Evolutionary conservation across 2,888 invertebrate species (phyloP), one percentile per base, ranked within the genome.

Genomic region (Ernsta delagoae): DNA sequence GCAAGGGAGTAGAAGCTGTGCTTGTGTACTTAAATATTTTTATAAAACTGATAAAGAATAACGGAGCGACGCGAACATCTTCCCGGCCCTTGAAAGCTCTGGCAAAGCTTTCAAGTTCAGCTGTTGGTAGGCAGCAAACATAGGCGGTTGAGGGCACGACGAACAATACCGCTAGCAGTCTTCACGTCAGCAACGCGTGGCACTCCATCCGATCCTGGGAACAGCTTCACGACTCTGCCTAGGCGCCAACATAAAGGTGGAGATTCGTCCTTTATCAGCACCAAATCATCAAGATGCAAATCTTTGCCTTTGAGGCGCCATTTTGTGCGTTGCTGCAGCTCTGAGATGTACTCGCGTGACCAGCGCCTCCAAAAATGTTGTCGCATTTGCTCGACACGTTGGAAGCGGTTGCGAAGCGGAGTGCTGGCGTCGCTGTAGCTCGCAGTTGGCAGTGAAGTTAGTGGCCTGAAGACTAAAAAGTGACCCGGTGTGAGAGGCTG

Each of bases 351-450:
- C 9, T 54, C 54, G 5, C 24, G 54, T 0, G 54, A 54, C 54
- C 54, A 54, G 11, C 54, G 54, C 1, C 5, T 8, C 54, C 54
- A 54, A 16, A 66, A 66, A 11, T 59, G 65, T 43, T 65, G 65
- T 4, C 57, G 16, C 9, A 54, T 2, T 16, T 59, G 45, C 65
- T 65, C 64, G 16, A 61, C 9, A 12, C 50, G 62, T 53, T 16
- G 61, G 7, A 48, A 48, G 8, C 61, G n/a, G 31, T 45, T 34
- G 34, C n/a, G 61, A 16, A 50, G 48, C 16, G 48, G 48, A 50
- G 48, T 7, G n/a, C n/a, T 0, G 31, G 8, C 6, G 48, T 45
- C 31, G 9, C 12, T 4, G 36, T 36, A 36, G 36, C 34, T 48
- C 11, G 48, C 8, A 5, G 45, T 3, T 12, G 48, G 61, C 8